A percentile compares a stretch with the other conserved stretches of the same genome.
Evolutionary conservation across 2,888 invertebrate species (phyloP).

Genomic region (Eretmocerus hayati): DNA sequence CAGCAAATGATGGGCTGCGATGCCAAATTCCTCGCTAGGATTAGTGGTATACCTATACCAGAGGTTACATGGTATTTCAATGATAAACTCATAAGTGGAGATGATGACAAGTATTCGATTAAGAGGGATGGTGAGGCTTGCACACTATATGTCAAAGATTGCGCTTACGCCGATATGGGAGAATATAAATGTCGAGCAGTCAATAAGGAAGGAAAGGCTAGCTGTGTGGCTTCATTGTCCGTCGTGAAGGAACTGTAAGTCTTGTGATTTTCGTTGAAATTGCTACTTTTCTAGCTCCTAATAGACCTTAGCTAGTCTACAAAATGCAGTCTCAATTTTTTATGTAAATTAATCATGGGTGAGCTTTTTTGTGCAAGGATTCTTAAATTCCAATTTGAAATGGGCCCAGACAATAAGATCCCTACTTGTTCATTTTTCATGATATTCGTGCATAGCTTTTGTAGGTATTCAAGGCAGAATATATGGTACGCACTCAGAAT

Average conservation of each 20-base stretch:
- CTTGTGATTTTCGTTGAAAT: too few relatives aligned
- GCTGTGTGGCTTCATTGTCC: constrained; percentile 66
- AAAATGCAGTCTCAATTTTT: too few relatives aligned
- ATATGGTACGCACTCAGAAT: too few relatives aligned
- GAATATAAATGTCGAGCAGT: constrained; percentile 69
- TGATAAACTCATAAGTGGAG: constrained; percentile 60
- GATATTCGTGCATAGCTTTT: too few relatives aligned
- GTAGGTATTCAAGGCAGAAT: too few relatives aligned
- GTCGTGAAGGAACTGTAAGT: constrained; percentile 47
- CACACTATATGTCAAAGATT: constrained; percentile 67
- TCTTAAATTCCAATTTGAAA: too few relatives aligned
- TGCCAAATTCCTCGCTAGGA: constrained; percentile 75
- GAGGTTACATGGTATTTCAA: constrained; percentile 84
- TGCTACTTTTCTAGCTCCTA: too few relatives aligned
- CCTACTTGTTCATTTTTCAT: too few relatives aligned
- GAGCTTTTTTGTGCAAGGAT: too few relatives aligned
- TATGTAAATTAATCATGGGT: too few relatives aligned
- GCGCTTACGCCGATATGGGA: constrained; percentile 63
- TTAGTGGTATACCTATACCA: constrained; percentile 75
- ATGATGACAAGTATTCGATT: constrained; percentile 66
- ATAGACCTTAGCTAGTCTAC: too few relatives aligned
- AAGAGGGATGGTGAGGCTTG: constrained; percentile 73
- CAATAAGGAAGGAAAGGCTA: constrained; percentile 74
- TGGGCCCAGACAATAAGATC: too few relatives aligned
- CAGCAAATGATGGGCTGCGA: constrained; percentile 70